These are phyloP conservation scores for Glyptemys insculpta DNA, from an alignment of 2,797 vertebrate genomes.

Conservation along the genomic window DNA sequence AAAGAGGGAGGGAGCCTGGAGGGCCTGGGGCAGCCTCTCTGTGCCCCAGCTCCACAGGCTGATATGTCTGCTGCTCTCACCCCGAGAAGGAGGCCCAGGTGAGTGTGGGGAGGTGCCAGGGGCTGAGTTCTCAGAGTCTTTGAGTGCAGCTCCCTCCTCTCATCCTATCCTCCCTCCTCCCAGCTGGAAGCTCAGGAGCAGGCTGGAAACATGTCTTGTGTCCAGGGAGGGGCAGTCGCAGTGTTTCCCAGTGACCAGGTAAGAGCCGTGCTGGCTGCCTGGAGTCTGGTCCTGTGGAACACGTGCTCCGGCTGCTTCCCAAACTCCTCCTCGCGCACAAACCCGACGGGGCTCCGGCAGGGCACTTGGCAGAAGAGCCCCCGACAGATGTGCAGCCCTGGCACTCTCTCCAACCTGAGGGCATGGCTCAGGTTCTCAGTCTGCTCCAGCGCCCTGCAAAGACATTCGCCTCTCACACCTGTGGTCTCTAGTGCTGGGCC, in stretches of 20 bases:
- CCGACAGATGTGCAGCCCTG: rapidly evolving
- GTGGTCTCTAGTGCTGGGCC: neutral
- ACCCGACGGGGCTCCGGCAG: neutral
- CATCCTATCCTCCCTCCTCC: neutral
- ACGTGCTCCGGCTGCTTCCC: neutral
- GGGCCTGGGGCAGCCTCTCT: no score
- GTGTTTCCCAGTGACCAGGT: neutral
- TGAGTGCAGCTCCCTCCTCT: neutral
- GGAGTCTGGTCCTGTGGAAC: neutral
- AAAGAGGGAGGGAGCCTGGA: neutral
- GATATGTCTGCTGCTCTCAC: no score
- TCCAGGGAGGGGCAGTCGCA: neutral
- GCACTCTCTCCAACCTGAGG: neutral
- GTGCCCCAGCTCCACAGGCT: no score
- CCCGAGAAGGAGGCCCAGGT: no score
- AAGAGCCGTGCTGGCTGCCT: neutral
- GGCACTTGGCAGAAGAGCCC: rapidly evolving
- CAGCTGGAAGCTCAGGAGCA: rapidly evolving
- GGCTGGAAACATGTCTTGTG: neutral
- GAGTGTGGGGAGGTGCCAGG: no score
- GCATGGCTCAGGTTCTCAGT: neutral
- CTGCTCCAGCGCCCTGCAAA: no score
- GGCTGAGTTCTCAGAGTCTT: no score
- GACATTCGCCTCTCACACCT: neutral
- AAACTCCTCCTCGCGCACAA: neutral